These are phyloP conservation scores for Mechanitis mazaeus DNA, from an alignment of 2,888 invertebrate genomes.

Conservation along the genomic window DNA sequence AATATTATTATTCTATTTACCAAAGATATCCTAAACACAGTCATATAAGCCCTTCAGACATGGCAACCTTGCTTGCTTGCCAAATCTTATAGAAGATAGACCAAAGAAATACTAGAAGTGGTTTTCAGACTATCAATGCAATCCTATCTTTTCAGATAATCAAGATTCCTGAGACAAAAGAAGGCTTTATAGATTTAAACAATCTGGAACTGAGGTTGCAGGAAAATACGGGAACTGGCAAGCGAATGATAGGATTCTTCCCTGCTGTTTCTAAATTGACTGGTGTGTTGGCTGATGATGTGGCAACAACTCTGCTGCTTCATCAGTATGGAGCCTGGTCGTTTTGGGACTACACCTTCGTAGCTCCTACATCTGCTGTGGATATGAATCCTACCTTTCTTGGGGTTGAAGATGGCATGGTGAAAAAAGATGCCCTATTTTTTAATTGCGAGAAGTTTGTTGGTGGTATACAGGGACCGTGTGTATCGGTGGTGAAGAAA, in stretches of 20 bases:
- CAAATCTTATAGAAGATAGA: too few relatives aligned
- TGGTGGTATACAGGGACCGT: constrained; percentile 92
- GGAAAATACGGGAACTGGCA: constrained; percentile 77
- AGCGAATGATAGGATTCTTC: constrained; percentile 88
- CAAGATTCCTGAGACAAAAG: constrained; percentile 85
- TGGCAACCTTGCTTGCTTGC: too few relatives aligned
- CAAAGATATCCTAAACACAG: too few relatives aligned
- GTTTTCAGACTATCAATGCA: constrained; percentile 23
- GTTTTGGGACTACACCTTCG: constrained; percentile 94
- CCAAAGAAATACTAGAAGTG: too few relatives aligned
- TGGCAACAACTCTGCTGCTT: constrained; percentile 86
- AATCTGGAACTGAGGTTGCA: constrained; percentile 84
- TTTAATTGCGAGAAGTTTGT: constrained; percentile 94
- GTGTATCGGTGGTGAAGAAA: constrained; percentile 75
- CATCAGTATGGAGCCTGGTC: constrained; percentile 89
- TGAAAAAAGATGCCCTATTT: constrained; percentile 91
- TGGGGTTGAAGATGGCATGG: constrained; percentile 82
- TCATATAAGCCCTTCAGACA: too few relatives aligned
- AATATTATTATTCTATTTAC: too few relatives aligned
- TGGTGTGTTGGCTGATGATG: constrained; percentile 89
- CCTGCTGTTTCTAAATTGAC: constrained; percentile 92
- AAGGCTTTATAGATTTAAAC: constrained; percentile 86
- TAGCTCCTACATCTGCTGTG: constrained; percentile 86
- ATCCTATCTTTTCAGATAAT: constrained; percentile 78
- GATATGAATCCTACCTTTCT: constrained; percentile 88